phyloP scores from a whole-genome alignment of 2,113 vertebrate genomes.

The Lamprotornis superbus region DNA sequence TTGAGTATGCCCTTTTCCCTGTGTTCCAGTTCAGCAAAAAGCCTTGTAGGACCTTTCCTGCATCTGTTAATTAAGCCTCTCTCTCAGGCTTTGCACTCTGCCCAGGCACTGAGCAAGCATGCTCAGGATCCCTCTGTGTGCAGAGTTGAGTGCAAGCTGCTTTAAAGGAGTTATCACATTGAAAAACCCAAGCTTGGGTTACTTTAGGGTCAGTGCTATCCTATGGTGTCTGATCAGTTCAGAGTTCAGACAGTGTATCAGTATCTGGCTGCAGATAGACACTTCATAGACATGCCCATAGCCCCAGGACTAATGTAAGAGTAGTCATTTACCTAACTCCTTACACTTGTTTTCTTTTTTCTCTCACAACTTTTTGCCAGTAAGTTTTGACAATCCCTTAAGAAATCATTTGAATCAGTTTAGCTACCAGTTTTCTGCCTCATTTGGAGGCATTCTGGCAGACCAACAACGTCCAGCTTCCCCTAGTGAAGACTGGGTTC shows the following conservation, averaged over 20 bases:
- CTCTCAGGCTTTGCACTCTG: neutral
- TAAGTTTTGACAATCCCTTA: neutral
- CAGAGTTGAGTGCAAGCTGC: neutral
- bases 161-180: slow-evolving; percentile 8
- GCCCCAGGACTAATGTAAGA: neutral
- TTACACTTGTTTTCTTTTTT: neutral
- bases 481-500: neutral
- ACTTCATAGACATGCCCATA: neutral
- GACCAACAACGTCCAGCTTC: neutral
- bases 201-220: neutral
- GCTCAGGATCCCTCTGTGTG: neutral
- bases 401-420: neutral
- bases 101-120: neutral
- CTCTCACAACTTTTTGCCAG: neutral
- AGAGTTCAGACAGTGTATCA: neutral
- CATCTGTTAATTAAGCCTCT: neutral
- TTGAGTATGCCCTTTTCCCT: neutral
- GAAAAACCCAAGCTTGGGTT: slow-evolving; percentile 14
- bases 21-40: neutral
- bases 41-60: neutral
- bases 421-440: neutral
- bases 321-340: neutral
- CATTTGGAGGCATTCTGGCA: neutral
- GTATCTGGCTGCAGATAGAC: neutral
- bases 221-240: neutral